Evolutionary conservation across 2,888 invertebrate species (phyloP), one percentile per base, ranked within the genome.

Genomic region (Nycteola revayana): DNA sequence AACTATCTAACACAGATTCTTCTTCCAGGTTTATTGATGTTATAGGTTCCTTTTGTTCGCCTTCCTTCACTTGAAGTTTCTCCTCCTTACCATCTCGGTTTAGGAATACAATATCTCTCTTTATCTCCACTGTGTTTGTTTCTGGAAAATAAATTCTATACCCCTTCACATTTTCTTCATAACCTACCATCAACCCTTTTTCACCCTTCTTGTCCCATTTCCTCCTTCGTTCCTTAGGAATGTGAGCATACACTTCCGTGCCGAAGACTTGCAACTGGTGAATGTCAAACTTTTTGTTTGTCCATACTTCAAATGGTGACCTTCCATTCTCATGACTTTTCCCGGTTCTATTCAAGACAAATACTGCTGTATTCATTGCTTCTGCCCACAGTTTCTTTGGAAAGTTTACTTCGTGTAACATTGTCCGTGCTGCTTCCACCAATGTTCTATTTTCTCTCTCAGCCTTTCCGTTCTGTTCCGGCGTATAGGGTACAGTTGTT

Each of bases 91-190:
- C 9, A 23, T 30, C 14, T 7, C 17, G 24, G 24, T 29, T 7
- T 8, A 10, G 8, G 22, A 30, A 30, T 9, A 18, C 23, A 9
- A 30, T 24, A 24, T 30, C 30, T 30, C 30, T 30, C 9, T 24
- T 30, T 9, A 30, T 24, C 1, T 24, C 23, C 8, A 30, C 9
- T 7, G 14, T 17, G 9, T n/a, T 9, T 3, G 6, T 9, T 8
- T 30, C 17, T 9, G 23, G 14, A 24, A 30, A 30, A 24, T 24
- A 30, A 17, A 24, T n/a, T 30, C 8, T 30, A 24, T 14, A 30
- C 7, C 30, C 30, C 17, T 30, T 30, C 9, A 24, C 24, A 24
- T 23, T 24, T 24, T 30, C 24, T 14, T 9, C 17, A 17, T 30
- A 24, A 9, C 23, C 29, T 1, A 29, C 14, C 14, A 14, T 14